These are phyloP conservation scores for Pandemis corylana DNA, from an alignment of 2,888 invertebrate genomes.

Conservation along the genomic window DNA sequence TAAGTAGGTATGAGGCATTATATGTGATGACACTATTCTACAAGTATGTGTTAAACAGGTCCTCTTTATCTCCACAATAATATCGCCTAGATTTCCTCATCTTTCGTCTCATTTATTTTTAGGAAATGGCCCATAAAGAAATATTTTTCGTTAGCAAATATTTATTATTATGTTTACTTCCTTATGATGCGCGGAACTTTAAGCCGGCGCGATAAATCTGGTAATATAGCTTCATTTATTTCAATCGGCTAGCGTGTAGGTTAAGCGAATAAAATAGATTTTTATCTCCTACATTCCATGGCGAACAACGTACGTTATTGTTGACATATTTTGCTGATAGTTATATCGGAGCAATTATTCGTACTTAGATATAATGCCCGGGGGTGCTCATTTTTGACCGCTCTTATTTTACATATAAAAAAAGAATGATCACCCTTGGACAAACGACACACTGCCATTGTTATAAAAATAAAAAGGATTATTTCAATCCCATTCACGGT, in stretches of 20 bases:
- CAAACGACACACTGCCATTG: conserved; percentile 70
- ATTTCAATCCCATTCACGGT: conserved; percentile 42
- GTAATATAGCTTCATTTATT: conserved; percentile 8
- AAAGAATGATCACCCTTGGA: conserved; percentile 60
- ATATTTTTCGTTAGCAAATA: neutral
- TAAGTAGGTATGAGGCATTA: neutral
- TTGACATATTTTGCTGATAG: conserved; percentile 59
- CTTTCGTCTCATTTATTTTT: neutral
- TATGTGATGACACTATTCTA: neutral
- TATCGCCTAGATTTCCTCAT: neutral
- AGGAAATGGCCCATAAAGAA: neutral
- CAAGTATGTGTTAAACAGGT: neutral
- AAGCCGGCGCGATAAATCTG: neutral
- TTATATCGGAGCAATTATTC: conserved; percentile 76
- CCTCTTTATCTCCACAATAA: neutral
- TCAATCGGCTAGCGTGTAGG: conserved; percentile 15
- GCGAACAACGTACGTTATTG: conserved; percentile 51
- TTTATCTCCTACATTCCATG: conserved; percentile 64
- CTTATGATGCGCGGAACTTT: neutral
- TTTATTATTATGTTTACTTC: conserved; percentile 7
- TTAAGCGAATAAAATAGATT: conserved; percentile 35
- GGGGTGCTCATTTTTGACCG: conserved; percentile 65
- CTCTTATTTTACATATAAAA: conserved; percentile 27
- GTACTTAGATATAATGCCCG: conserved; percentile 68
- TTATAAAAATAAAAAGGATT: conserved; percentile 48